Base-by-base conservation (phyloP, 2,113 vertebrate species). In the Casuarius casuarius region DNA sequence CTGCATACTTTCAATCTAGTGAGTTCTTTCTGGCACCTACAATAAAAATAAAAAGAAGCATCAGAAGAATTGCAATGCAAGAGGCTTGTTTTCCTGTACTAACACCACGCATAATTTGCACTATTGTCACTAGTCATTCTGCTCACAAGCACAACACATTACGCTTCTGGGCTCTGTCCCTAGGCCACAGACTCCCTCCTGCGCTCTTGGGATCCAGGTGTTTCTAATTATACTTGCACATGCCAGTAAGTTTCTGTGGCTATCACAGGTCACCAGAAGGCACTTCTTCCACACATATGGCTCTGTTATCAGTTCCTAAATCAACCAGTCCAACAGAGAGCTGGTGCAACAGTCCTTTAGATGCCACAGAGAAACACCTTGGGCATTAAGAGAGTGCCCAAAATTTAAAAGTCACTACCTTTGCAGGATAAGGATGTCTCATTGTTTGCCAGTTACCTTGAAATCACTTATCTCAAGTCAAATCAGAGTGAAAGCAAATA, bases 141-240 rank as follows among this genome's bases (percentile, higher is more conserved):
- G 8, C 17, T 52, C 42, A 21, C 29, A 84, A 4, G 22, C 35
- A 49, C n/a, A 87, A 68, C 25, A n/a, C 0, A 0, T 35, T 38
- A 9, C 9, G 12, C 59, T 84, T 61, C 81, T 83, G 84, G 56
- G 18, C 23, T 96, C 70, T 56, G 65, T 7, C 61, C 67, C 76
- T 77, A 26, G 52, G 59, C 63, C 90, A 89, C 73, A 77, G 63
- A 91, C 58, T 62, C 71, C 68, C 12, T 31, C 38, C 52, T n/a
- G 38, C 18, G 18, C 49, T 87, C 77, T 38, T 23, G 40, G 35
- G 54, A 77, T n/a, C 67, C 79, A 85, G 17, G 16, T 82, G 54
- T 82, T 90, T 81, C 77, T 93, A 84, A 95, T 80, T 76, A 84
- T 68, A 42, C 84, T 84, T 84, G 77, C 88, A 93, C 59, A 91